Evolutionary conservation across 2,113 vertebrate genomes (phyloP).

Genomic region (Ictalurus furcatus): DNA sequence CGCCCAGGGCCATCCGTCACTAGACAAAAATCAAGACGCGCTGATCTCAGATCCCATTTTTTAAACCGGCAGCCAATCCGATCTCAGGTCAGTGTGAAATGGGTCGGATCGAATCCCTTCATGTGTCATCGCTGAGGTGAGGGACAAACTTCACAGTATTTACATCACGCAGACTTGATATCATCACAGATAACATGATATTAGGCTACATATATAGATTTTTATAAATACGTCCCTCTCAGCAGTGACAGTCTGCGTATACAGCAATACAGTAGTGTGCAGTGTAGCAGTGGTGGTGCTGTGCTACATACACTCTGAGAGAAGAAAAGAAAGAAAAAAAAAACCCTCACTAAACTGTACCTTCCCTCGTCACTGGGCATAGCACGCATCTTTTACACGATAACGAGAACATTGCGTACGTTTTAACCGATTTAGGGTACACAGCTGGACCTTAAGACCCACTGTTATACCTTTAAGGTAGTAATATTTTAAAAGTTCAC

Average conservation of each 20-base stretch:
- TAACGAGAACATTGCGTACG: not conserved
- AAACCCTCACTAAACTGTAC: not conserved
- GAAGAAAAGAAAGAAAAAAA: not conserved
- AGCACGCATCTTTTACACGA: not conserved
- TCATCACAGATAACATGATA: slow-evolving; percentile 32
- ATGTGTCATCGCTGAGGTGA: not conserved
- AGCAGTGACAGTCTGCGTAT: slow-evolving; percentile 33
- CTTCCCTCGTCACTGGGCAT: not conserved
- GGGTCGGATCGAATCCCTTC: slow-evolving; percentile 32
- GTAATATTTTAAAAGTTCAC: not conserved
- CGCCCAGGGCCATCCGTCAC: not conserved
- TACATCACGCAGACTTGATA: slow-evolving; percentile 50
- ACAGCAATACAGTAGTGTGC: slow-evolving; percentile 66
- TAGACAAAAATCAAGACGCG: not conserved
- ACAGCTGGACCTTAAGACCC: not conserved
- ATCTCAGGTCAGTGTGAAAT: not conserved
- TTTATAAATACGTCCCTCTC: slow-evolving; percentile 49
- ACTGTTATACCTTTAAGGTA: not conserved
- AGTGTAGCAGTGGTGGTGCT: slow-evolving; percentile 47
- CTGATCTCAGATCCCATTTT: not conserved
- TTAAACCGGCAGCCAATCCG: not conserved
- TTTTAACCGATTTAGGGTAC: not conserved
- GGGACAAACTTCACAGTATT: slow-evolving; percentile 61
- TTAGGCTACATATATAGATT: slow-evolving; percentile 13
- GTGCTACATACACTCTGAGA: not conserved